A percentile compares a stretch with the other conserved stretches of the same genome.
Evolutionary conservation across 1,140 invertebrate species (phyloP).

Genomic region (Hycleus cichorii): DNA sequence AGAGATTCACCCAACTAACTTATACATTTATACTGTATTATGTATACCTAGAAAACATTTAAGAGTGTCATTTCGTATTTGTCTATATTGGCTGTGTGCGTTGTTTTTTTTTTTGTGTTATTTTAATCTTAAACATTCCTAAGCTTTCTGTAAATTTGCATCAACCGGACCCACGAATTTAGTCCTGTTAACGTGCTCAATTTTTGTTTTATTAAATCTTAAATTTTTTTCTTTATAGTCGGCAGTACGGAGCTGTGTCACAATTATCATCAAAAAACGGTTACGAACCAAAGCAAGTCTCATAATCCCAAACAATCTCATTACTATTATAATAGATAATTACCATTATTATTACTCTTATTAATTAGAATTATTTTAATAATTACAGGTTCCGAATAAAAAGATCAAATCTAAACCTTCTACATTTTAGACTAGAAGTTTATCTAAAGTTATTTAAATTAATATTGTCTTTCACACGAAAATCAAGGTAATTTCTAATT

Average conservation of each 20-base stretch:
- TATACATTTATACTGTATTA: slow-evolving; percentile 9
- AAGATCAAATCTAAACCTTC: no score
- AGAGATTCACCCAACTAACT: no score
- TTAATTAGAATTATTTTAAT: no score
- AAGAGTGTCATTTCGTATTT: slow-evolving; percentile 28
- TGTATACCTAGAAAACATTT: slow-evolving; percentile 15
- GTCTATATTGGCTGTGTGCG: slow-evolving; percentile 32
- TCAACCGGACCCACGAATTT: neutral
- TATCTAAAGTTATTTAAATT: neutral
- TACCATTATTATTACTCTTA: no score
- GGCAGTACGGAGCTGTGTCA: slow-evolving; percentile 27
- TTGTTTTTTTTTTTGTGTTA: slow-evolving; percentile 2
- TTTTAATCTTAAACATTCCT: slow-evolving; percentile 9
- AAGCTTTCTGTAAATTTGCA: slow-evolving; percentile 14
- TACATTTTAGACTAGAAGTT: no score
- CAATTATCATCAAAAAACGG: slow-evolving; percentile 16
- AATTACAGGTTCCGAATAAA: no score
- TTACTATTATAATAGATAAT: no score
- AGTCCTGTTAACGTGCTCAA: neutral
- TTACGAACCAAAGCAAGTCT: neutral
- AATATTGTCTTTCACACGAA: slow-evolving; percentile 22
- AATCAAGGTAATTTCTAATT: neutral
- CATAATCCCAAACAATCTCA: neutral
- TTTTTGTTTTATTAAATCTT: no score
- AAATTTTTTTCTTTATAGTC: neutral